Evolutionary conservation across 1,140 invertebrate species (phyloP).

Genomic region (Macrobrachium nipponense): DNA sequence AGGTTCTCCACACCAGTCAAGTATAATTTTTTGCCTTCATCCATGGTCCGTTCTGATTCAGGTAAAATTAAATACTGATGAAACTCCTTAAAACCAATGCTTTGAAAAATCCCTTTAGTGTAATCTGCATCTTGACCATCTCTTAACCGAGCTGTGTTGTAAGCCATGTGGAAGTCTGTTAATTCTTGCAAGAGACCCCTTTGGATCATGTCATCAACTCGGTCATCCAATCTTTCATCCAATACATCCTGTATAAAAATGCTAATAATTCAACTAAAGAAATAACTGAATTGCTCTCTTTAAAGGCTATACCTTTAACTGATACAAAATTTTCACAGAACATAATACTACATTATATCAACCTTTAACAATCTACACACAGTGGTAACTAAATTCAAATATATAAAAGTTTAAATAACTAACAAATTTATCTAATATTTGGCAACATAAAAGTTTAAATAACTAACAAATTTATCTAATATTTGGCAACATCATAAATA

Average conservation of each 20-base stretch:
- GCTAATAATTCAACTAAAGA: no score
- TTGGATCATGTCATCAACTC: constrained; percentile 91
- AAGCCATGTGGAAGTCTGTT: constrained; percentile 82
- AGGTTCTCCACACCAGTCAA: constrained; percentile 78
- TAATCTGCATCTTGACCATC: constrained; percentile 74
- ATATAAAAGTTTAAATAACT: no score
- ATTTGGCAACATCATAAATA: no score
- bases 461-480: no score
- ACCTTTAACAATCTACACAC: no score
- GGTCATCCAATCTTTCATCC: constrained; percentile 79
- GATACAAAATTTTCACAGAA: no score
- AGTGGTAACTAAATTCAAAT: no score
- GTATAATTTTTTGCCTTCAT: constrained; percentile 76
- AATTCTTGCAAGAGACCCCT: constrained; percentile 86
- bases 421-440: no score
- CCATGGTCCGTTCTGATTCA: constrained; percentile 73
- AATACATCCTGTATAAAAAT: constrained; percentile 76
- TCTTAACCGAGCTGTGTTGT: constrained; percentile 67
- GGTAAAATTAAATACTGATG: constrained; percentile 84
- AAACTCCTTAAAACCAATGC: constrained; percentile 98
- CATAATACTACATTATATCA: no score
- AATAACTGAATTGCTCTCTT: no score
- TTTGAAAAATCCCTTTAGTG: constrained; percentile 93
- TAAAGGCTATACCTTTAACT: no score
- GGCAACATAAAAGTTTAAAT: no score